Conservation (phyloP, 2,113 vertebrate species). For the Callopanchax toddi region DNA sequence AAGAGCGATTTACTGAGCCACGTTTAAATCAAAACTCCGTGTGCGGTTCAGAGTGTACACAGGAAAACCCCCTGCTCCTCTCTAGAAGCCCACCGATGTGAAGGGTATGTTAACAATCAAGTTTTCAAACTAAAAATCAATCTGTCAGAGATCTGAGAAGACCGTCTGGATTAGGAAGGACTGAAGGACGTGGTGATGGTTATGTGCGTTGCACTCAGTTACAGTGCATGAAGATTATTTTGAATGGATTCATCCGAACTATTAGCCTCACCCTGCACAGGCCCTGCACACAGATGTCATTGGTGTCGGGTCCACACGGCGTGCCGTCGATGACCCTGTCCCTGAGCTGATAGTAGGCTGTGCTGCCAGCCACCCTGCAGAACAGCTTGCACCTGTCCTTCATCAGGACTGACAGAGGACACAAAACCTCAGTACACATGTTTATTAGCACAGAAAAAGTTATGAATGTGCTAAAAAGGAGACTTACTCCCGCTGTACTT, state of each 20-base stretch:
- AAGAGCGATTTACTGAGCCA: slow-evolving; percentile 19
- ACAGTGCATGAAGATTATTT: neutral
- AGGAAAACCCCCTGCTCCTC: slow-evolving; percentile 9
- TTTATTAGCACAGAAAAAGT: neutral
- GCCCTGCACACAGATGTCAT: slow-evolving; percentile 97
- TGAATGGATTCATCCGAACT: neutral
- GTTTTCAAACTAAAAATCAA: slow-evolving; percentile 24
- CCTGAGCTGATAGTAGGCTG: slow-evolving; percentile 97
- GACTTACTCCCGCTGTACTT: slow-evolving; percentile 98
- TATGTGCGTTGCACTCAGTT: neutral
- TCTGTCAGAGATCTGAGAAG: slow-evolving; percentile 8
- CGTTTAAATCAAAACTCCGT: slow-evolving; percentile 36
- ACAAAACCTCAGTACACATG: slow-evolving; percentile 5
- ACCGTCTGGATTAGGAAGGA: slow-evolving; percentile 11
- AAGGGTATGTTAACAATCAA: slow-evolving; percentile 32
- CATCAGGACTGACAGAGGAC: slow-evolving; percentile 87
- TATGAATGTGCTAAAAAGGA: neutral
- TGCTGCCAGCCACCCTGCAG: slow-evolving; percentile 94
- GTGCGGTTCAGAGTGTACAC: slow-evolving; percentile 24
- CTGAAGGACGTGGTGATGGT: slow-evolving; percentile 1
- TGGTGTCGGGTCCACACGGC: slow-evolving; percentile 93
- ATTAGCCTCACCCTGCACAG: slow-evolving; percentile 89
- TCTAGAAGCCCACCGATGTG: slow-evolving; percentile 21
- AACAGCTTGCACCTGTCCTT: slow-evolving; percentile 98
- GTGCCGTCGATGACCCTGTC: slow-evolving; percentile 96